phyloP scores from a whole-genome alignment of 2,888 invertebrate species.

The Epinotia ramella region DNA sequence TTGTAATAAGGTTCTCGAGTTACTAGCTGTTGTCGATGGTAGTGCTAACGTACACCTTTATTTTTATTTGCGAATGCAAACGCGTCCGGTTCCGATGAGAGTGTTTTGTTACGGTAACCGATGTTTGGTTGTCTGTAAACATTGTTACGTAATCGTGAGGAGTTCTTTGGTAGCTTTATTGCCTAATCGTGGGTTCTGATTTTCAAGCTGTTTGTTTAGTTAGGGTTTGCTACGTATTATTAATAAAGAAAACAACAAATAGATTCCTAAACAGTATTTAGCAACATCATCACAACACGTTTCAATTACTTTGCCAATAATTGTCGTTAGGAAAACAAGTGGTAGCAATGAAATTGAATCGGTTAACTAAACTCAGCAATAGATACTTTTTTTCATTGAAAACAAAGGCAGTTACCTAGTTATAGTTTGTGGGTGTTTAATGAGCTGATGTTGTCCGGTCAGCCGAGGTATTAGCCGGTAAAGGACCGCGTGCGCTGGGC shows the following conservation, averaged over 20 bases:
- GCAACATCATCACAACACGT: too few relatives aligned
- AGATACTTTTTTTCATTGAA: too few relatives aligned
- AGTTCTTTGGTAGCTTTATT: constrained; percentile 29
- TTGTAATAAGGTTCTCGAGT: background rate
- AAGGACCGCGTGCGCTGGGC: constrained; percentile 29
- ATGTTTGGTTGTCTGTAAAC: constrained; percentile 50
- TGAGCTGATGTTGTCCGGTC: constrained; percentile 26
- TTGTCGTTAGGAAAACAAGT: too few relatives aligned
- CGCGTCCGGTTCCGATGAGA: constrained; percentile 49
- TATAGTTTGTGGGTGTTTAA: background rate
- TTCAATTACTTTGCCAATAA: too few relatives aligned
- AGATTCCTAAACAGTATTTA: background rate
- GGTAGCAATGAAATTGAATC: too few relatives aligned
- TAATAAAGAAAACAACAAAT: background rate
- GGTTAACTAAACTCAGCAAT: too few relatives aligned
- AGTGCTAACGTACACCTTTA: constrained; percentile 52
- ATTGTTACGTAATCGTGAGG: constrained; percentile 44
- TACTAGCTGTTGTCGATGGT: constrained; percentile 31
- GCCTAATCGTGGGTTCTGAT: constrained; percentile 11
- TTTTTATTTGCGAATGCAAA: constrained; percentile 47
- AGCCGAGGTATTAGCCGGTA: constrained; percentile 29
- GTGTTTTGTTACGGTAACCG: constrained; percentile 45
- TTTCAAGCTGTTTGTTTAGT: constrained; percentile 17
- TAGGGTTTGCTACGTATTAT: constrained; percentile 7
- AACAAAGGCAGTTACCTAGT: too few relatives aligned